Evolutionary conservation across 92 coral and sea anemone genomes (phyloP).

Genomic region (Pocillopora meandrina): DNA sequence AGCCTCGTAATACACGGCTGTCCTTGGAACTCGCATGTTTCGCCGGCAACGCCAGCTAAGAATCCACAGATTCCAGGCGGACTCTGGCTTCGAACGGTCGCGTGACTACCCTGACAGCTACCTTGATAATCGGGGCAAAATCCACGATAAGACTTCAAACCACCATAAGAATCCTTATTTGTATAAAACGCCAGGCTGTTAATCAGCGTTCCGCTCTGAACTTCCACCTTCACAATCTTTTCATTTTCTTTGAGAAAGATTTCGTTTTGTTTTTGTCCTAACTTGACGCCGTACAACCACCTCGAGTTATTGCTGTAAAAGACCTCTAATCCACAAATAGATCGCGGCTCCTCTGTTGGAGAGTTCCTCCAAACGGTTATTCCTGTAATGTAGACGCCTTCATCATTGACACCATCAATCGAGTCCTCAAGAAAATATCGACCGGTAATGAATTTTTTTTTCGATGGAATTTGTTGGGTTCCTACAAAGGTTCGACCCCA

Average conservation of each 20-base stretch:
- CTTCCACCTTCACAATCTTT: slow-evolving; percentile 61
- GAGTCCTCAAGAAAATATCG: background rate
- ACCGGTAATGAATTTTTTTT: background rate
- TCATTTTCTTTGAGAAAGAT: slow-evolving; percentile 62
- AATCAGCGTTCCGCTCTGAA: slow-evolving; percentile 77
- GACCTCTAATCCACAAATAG: slow-evolving; percentile 70
- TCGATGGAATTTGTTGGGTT: background rate
- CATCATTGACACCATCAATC: background rate
- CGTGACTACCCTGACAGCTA: background rate
- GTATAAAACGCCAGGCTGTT: slow-evolving; percentile 71
- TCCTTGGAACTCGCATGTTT: slow-evolving; percentile 64
- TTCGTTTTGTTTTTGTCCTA: slow-evolving; percentile 47
- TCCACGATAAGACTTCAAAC: slow-evolving; percentile 46
- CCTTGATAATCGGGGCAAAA: slow-evolving; percentile 12
- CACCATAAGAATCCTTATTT: slow-evolving; percentile 36
- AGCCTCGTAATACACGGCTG: slow-evolving; percentile 66
- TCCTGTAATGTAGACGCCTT: slow-evolving; percentile 57
- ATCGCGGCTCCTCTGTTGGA: slow-evolving; percentile 74
- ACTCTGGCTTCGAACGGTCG: slow-evolving; percentile 12
- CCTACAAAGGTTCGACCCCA: background rate
- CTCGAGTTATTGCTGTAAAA: slow-evolving; percentile 65
- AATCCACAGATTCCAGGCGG: slow-evolving; percentile 61
- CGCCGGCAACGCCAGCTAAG: slow-evolving; percentile 59
- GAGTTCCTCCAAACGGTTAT: slow-evolving; percentile 77
- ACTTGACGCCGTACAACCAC: slow-evolving; percentile 64